Percentiles rank a stretch among this genome's conserved stretches.
These are phyloP conservation scores for Plemyria rubiginata DNA, from an alignment of 2,888 invertebrate species.

Conservation along the genomic window DNA sequence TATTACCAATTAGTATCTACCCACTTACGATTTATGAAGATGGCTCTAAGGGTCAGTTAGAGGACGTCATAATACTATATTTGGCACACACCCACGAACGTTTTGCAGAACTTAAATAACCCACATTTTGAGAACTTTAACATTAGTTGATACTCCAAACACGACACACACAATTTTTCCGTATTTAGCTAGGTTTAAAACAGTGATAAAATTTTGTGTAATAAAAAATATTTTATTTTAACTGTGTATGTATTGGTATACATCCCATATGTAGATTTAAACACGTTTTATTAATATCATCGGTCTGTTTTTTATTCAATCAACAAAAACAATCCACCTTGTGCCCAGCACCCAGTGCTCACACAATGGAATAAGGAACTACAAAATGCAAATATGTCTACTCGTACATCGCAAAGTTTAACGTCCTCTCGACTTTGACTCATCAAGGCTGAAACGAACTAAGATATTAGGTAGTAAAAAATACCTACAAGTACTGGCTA, in stretches of 20 bases:
- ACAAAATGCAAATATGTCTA: constrained; percentile 41
- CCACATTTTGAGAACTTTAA: too few relatives aligned
- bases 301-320: constrained; percentile 7
- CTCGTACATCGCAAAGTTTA: constrained; percentile 40
- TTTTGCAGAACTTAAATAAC: too few relatives aligned
- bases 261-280: background rate
- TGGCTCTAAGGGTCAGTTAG: too few relatives aligned
- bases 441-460: constrained; percentile 41
- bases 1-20: too few relatives aligned
- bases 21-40: too few relatives aligned
- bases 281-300: background rate
- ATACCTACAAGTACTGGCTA: background rate
- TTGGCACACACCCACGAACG: too few relatives aligned
- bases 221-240: too few relatives aligned
- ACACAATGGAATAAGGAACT: constrained; percentile 45
- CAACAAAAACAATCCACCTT: constrained; percentile 27
- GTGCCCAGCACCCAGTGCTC: constrained; percentile 24
- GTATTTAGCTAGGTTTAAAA: too few relatives aligned
- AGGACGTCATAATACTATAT: too few relatives aligned
- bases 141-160: too few relatives aligned
- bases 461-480: constrained; percentile 32
- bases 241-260: background rate
- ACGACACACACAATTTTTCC: too few relatives aligned
- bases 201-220: too few relatives aligned
- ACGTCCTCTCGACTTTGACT: constrained; percentile 45